A percentile compares a stretch with the other conserved stretches of the same genome.
Evolutionary conservation across 2,888 invertebrate genomes (phyloP).

Genomic region (Neelides folsomi): DNA sequence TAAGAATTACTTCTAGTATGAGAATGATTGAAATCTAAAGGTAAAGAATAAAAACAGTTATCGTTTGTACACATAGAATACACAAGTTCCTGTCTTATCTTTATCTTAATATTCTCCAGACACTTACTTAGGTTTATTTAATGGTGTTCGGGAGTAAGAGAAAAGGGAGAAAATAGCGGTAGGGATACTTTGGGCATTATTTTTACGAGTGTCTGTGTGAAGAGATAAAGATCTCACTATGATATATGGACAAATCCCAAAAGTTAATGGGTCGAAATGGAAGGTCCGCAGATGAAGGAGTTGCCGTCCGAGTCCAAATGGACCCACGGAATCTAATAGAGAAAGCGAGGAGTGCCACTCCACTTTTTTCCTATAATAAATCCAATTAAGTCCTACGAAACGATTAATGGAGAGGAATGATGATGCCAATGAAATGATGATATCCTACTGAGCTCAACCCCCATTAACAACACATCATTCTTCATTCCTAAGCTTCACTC

Average conservation of each 20-base stretch:
- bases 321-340: no score
- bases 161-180: conserved; percentile 8
- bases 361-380: conserved; percentile 10
- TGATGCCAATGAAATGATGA: conserved; percentile 17
- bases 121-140: no score
- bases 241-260: conserved; percentile 11
- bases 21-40: no score
- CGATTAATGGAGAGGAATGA: conserved; percentile 18
- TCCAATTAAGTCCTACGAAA: conserved; percentile 18
- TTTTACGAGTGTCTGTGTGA: conserved; percentile 15
- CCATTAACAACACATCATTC: conserved; percentile 17
- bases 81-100: no score
- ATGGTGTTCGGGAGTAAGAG: no score
- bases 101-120: no score
- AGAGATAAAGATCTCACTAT: conserved; percentile 15
- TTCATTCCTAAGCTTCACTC: neutral
- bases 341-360: neutral
- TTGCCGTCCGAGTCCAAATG: no score
- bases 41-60: no score
- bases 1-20: no score
- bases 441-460: conserved; percentile 14
- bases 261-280: no score
- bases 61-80: no score
- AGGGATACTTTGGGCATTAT: conserved; percentile 14
- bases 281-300: no score